Evolutionary conservation across 2,113 vertebrate genomes (phyloP), one percentile per base, ranked within the genome.

Genomic region (Cyanistes caeruleus): DNA sequence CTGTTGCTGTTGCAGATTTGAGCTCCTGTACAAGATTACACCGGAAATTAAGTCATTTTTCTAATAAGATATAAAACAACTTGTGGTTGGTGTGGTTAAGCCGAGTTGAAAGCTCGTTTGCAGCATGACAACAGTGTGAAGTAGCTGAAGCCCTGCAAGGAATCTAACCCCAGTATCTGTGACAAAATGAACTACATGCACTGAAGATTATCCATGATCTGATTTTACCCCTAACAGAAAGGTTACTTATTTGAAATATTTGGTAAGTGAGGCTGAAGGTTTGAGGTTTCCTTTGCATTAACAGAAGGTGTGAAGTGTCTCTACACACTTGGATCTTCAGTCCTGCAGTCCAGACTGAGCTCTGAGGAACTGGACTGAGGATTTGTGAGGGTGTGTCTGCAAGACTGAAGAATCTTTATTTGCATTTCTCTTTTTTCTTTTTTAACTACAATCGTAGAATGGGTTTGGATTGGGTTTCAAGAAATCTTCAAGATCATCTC

Each of bases 41-140:
- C 28, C 5, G 43, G 95, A 96, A 97, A 96, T 96, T 89, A 94
- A 92, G 68, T 84, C 7, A 30, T 93, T 94, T 96, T 90, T 94
- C 85, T 93, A 87, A 79, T 89, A 90, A 96, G 86, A 89, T 93
- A 82, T 39, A 96, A 89, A 96, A 5, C 60, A 82, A 64, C 83
- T 92, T 96, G 96, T 96, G 93, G 95, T 94, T 1, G 44, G 49
- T 95, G 96, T 96, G 96, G 96, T 97, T 96, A 95, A 87, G 53
- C 44, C 1, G 28, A 60, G 44, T 84, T 90, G 95, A 89, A 90
- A 97, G 86, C 80, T 84, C 31, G 5, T 90, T 75, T 90, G 44
- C 88, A 87, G 76, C 72, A 58, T 39, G 88, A 87, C 88, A 95
- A n/a, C 39, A 56, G 77, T 39, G 80, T 73, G 84, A 94, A 87